These are phyloP conservation scores for Smittia aterrima DNA, from an alignment of 2,888 invertebrate species.

Conservation along the genomic window DNA sequence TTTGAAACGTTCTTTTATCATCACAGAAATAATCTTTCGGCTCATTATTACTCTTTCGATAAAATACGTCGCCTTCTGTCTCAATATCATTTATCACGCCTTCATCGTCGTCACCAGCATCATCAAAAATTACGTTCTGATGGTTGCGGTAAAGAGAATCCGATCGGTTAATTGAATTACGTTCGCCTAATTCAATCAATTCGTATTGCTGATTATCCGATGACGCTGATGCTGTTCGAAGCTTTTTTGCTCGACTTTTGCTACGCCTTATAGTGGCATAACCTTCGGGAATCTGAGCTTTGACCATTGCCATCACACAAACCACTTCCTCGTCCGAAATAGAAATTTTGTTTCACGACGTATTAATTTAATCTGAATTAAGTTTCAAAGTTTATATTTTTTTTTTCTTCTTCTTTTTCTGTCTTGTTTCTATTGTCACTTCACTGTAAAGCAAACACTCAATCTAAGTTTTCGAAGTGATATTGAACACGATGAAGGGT, in stretches of 20 bases:
- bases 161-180: slow-evolving; percentile 30
- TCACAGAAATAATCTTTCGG: slow-evolving; percentile 24
- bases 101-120: slow-evolving; percentile 30
- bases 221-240: slow-evolving; percentile 21
- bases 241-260: slow-evolving; percentile 51
- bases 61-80: slow-evolving; percentile 22
- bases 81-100: slow-evolving; percentile 41
- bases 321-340: neutral
- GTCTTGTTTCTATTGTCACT: neutral
- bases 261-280: slow-evolving; percentile 80
- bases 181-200: slow-evolving; percentile 28
- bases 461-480: slow-evolving; percentile 18
- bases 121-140: slow-evolving; percentile 24
- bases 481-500: slow-evolving; percentile 20
- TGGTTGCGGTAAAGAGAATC: slow-evolving; percentile 24
- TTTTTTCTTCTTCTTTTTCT: neutral
- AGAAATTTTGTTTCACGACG: neutral
- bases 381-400: neutral
- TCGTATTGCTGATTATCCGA: slow-evolving; percentile 27
- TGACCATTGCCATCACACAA: slow-evolving; percentile 35
- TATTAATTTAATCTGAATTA: neutral
- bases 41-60: neutral
- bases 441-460: slow-evolving; percentile 11
- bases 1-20: slow-evolving; percentile 31
- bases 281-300: slow-evolving; percentile 73